Evolutionary conservation across 2,888 invertebrate species (phyloP), one percentile per base, ranked within the genome.

Genomic region (Lepidonotus clava): DNA sequence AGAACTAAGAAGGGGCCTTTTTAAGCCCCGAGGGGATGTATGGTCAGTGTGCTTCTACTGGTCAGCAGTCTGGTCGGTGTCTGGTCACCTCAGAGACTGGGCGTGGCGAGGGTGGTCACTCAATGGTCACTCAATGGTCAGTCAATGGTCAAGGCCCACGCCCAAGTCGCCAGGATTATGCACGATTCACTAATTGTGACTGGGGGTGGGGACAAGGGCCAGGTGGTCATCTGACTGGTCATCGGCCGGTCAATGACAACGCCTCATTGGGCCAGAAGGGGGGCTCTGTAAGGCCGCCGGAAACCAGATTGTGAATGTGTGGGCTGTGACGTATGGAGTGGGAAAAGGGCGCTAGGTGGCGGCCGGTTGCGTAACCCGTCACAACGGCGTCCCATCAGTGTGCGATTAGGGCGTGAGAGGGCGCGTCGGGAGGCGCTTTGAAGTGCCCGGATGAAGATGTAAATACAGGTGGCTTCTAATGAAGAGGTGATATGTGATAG

Each of bases 271-370:
- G 18, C 53, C 1, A 4, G 28, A 61, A 61, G 28, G 28, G 61
- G n/a, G n/a, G n/a, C n/a, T n/a, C n/a, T n/a, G n/a, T n/a, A n/a
- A 61, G 28, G 61, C 61, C 61, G 61, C 61, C 61, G 61, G 61
- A 61, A 61, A 32, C 28, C 61, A 32, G n/a, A n/a, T n/a, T n/a
- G n/a, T n/a, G n/a, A n/a, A n/a, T n/a, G n/a, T n/a, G n/a, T n/a
- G n/a, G 28, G 11, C 24, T 61, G 61, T 61, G 61, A 61, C 24
- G 61, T 61, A 61, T 61, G 61, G 61, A 14, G n/a, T n/a, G 18
- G 28, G 61, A 61, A 61, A 61, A 61, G 61, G 24, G 28, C 61
- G 61, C 24, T 18, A 18, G 6, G 18, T 46, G 46, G 18, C 18
- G 46, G 46, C 6, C 6, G 28, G 28, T 61, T n/a, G 28, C 61